Percentiles rank a stretch among this genome's conserved stretches.
phyloP scores from a whole-genome alignment of 2,888 invertebrate species.

The Tipula confusa region DNA sequence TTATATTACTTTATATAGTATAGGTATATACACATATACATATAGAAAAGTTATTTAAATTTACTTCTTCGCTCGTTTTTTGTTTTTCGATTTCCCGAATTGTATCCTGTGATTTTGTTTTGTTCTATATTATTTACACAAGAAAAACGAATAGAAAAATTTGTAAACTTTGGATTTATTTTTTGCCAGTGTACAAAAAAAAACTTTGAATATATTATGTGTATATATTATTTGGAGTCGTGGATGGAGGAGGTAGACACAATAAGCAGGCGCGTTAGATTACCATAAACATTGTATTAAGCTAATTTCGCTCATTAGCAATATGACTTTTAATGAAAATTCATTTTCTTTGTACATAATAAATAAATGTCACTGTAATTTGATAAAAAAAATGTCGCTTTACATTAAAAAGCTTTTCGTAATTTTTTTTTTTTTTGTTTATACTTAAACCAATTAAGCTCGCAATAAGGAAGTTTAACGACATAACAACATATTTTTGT shows the following conservation, averaged over 20 bases:
- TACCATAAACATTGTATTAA: not conserved
- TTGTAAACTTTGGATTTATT: not conserved
- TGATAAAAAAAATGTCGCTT: not conserved
- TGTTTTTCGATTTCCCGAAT: not conserved
- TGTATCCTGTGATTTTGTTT: not conserved
- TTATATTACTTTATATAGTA: not conserved
- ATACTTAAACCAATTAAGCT: constrained; percentile 16
- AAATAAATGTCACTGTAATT: not conserved
- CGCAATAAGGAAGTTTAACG: not conserved
- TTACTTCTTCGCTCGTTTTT: not conserved
- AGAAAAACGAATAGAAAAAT: not conserved
- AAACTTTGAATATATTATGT: not conserved
- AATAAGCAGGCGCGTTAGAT: not conserved
- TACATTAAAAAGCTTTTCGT: not conserved
- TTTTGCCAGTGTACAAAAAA: not conserved
- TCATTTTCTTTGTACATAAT: not conserved
- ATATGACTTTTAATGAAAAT: not conserved
- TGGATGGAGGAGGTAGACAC: not conserved
- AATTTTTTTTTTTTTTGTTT: no score
- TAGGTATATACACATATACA: not conserved
- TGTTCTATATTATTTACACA: not conserved
- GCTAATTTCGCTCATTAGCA: not conserved
- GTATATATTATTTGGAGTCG: not conserved
- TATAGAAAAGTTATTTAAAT: not conserved
- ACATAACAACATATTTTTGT: not conserved